Evolutionary conservation across 2,888 invertebrate species (phyloP).

Genomic region (Drosophila demipolita): DNA sequence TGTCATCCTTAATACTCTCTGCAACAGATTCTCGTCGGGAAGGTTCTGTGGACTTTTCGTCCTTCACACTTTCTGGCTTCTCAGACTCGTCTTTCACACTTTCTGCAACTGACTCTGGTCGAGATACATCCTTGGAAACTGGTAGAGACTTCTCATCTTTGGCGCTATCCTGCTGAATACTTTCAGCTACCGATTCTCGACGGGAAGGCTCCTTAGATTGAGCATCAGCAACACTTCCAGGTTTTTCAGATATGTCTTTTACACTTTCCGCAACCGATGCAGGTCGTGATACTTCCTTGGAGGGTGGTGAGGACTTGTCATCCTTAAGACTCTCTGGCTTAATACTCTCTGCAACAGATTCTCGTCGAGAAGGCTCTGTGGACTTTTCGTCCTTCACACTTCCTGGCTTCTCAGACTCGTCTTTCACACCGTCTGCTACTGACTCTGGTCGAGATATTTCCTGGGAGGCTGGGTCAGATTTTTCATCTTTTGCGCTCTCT

Average conservation of each 20-base stretch:
- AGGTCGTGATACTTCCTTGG: slow-evolving; percentile 38
- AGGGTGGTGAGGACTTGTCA: slow-evolving; percentile 32
- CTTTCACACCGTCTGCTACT: slow-evolving; percentile 8
- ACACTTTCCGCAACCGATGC: slow-evolving; percentile 47
- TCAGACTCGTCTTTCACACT: slow-evolving; percentile 18
- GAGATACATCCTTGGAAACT: slow-evolving; percentile 53
- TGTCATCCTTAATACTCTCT: slow-evolving; percentile 34
- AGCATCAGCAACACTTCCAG: slow-evolving; percentile 24
- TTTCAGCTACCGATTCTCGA: slow-evolving; percentile 46
- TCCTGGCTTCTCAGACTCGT: background rate
- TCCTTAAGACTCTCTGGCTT: slow-evolving; percentile 27
- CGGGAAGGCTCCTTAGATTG: slow-evolving; percentile 34
- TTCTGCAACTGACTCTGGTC: slow-evolving; percentile 56
- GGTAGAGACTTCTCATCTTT: slow-evolving; percentile 21
- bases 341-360: slow-evolving; percentile 33
- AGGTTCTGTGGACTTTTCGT: slow-evolving; percentile 19
- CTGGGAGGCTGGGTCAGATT: slow-evolving; percentile 14
- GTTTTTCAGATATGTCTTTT: slow-evolving; percentile 26
- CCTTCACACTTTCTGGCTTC: slow-evolving; percentile 1
- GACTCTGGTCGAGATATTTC: slow-evolving; percentile 39
- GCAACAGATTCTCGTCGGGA: slow-evolving; percentile 29
- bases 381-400: slow-evolving; percentile 2
- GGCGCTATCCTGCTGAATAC: background rate
- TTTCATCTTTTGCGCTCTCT: background rate
- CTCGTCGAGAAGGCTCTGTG: slow-evolving; percentile 70